Evolutionary conservation across 2,113 vertebrate genomes (phyloP), one percentile per base, ranked within the genome.

Genomic region (Martes martes): DNA sequence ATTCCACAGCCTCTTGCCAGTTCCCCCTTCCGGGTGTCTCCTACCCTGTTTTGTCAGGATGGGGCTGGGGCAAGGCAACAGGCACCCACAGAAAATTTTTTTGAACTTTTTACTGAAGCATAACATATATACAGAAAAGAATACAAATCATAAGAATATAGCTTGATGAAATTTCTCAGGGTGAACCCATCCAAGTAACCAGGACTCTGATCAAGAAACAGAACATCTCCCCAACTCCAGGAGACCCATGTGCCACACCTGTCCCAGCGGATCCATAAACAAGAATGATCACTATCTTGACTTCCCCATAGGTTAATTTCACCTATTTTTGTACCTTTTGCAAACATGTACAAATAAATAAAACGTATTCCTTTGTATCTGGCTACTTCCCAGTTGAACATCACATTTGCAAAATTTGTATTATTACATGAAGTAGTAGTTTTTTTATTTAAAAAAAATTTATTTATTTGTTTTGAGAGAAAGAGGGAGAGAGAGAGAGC

Each of bases 21-120:
- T 2, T 26, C 63, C 18, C 19, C 6, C 14, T 4, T 50, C 28
- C 4, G 1, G 4, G 61, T 28, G 33, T 36, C 65, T 67, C 94
- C 83, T 63, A 47, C 18, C 18, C 45, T 52, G 42, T 57, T 50
- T 84, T 84, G 15, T 79, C 55, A 39, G 31, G 8, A 11, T 8
- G 63, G 13, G 14, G 33, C 50, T 39, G 24, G 3, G 31, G 47
- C 0, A 2, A 63, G 52, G 89, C 15, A 52, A 11, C 24, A 74
- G 36, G 39, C 65, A 6, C 55, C 80, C 55, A 7, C 0, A 1
- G 36, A 65, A 57, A 73, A 67, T 31, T 74, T 39, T 74, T 80
- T 65, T 85, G 21, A 89, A 63, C 26, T 65, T 94, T 92, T 85
- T 31, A 94, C 26, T 21, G 6, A 96, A 87, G 59, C 10, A 7